Evolutionary conservation across 2,888 invertebrate genomes (phyloP).

Genomic region (Xestobium rufovillosum): DNA sequence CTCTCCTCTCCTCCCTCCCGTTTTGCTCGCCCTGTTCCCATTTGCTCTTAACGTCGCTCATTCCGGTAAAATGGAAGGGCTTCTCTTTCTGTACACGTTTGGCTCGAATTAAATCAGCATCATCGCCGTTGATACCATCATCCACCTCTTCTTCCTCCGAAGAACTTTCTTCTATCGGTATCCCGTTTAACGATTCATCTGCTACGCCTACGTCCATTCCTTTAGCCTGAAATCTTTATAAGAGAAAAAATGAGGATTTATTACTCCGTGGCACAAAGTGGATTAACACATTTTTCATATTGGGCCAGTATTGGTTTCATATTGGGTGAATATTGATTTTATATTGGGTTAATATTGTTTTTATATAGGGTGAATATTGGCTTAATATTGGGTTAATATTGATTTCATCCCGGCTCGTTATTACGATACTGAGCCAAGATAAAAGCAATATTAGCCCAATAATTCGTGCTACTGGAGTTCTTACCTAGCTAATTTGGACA

Average conservation of each 20-base stretch:
- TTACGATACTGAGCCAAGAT: too few species aligned
- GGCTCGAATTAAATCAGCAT: conserved; percentile 54
- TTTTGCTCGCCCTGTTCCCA: conserved; percentile 64
- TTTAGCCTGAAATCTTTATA: conserved; percentile 76
- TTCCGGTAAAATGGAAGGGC: conserved; percentile 71
- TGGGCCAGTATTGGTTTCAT: conserved; percentile 9
- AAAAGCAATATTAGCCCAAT: too few species aligned
- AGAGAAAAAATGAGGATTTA: conserved; percentile 31
- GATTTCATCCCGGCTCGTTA: too few species aligned
- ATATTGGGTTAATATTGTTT: too few species aligned
- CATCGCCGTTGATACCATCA: conserved; percentile 47
- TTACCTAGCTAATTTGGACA: conserved; percentile 74
- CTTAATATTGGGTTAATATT: too few species aligned
- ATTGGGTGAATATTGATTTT: conserved; percentile 10
- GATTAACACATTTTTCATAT: background rate
- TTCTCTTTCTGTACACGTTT: conserved; percentile 59
- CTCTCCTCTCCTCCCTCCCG: conserved; percentile 59
- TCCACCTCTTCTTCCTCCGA: conserved; percentile 59
- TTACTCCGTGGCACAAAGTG: too few species aligned
- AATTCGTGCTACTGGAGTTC: too few species aligned
- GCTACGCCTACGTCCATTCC: conserved; percentile 75
- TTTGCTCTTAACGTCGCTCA: conserved; percentile 75
- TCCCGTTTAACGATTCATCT: conserved; percentile 67
- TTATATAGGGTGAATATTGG: too few species aligned
- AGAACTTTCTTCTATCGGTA: conserved; percentile 62